Percentiles rank a stretch among this genome's conserved stretches.
Evolutionary conservation across 1,140 invertebrate species (phyloP).

Genomic region (Bombus superbus): DNA sequence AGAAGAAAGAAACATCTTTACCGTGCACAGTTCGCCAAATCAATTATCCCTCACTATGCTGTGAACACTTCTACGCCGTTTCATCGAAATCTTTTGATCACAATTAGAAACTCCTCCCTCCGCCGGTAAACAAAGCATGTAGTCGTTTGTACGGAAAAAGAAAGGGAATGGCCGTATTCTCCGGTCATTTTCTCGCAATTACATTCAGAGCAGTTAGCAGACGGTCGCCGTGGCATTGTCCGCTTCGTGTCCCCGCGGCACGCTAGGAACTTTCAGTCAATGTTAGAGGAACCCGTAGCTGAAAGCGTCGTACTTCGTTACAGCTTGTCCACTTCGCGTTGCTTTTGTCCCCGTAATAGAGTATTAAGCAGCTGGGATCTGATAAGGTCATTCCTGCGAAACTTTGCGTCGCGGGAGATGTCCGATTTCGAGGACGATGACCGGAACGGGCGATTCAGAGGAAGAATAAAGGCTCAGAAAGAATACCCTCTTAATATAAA

Average conservation of each 20-base stretch:
- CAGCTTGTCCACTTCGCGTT: slow-evolving; percentile 55
- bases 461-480: too few relatives aligned
- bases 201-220: slow-evolving; percentile 53
- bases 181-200: slow-evolving; percentile 59
- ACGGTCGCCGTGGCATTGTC: slow-evolving; percentile 48
- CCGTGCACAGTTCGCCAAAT: not conserved
- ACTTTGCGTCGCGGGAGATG: slow-evolving; percentile 1
- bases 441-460: not conserved
- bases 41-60: not conserved
- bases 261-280: slow-evolving; percentile 54
- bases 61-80: not conserved
- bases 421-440: slow-evolving; percentile 9
- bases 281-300: slow-evolving; percentile 46
- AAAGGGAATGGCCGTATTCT: not conserved
- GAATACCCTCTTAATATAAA: too few relatives aligned
- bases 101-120: not conserved
- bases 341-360: slow-evolving; percentile 67
- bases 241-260: slow-evolving; percentile 18
- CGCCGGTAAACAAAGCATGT: not conserved
- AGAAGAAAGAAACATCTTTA: not conserved
- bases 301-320: slow-evolving; percentile 67
- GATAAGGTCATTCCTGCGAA: slow-evolving; percentile 59
- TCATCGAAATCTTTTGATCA: not conserved
- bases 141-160: not conserved
- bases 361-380: slow-evolving; percentile 64